Base-by-base conservation (phyloP, 2,797 vertebrate species). In the Miichthys miiuy region DNA sequence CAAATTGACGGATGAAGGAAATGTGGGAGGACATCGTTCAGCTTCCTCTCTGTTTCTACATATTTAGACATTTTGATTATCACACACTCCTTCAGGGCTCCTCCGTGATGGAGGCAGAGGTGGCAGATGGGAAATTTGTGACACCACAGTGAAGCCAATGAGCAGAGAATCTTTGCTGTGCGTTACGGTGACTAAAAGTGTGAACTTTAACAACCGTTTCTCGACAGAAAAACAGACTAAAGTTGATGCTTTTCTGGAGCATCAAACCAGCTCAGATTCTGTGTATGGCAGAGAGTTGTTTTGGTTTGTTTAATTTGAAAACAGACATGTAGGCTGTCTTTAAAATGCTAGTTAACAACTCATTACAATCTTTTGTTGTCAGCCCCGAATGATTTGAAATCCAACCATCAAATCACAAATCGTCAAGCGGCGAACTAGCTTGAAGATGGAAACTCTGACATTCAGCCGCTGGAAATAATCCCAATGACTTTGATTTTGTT, bases 1-100 rank as follows among this genome's bases (percentile, higher is more conserved):
- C 54, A 71, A 50, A 74, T 17, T 68, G 72, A 68, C 42, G 68
- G 72, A 62, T 73, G 79, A 72, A 79, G 68, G 65, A 69, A 68
- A 56, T 47, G 55, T 67, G 70, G 75, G 55, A 30, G 58, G 63
- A 63, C 62, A 50, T 69, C 38, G 21, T 71, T 50, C 13, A 56
- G 68, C 46, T 18, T 5, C 27, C 38, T 75, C 46, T 69, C 42
- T 67, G 67, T 66, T 52, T 81, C 61, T 30, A 57, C 69, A 77
- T 44, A 57, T 67, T 67, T 38, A 46, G 17, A 66, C 61, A 6
- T 18, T 25, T 14, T 21, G 65, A 68, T 68, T 3, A 42, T 54
- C 70, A 44, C 25, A 41, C 42, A 10, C 34, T 21, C 34, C 2
- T 47, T 23, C 34, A 4, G 27, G 0, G 47, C 48, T 42, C 12